A percentile compares a stretch with the other conserved stretches of the same genome.
Evolutionary conservation across 2,888 invertebrate genomes (phyloP).

Genomic region (Pyrochroa serraticornis): DNA sequence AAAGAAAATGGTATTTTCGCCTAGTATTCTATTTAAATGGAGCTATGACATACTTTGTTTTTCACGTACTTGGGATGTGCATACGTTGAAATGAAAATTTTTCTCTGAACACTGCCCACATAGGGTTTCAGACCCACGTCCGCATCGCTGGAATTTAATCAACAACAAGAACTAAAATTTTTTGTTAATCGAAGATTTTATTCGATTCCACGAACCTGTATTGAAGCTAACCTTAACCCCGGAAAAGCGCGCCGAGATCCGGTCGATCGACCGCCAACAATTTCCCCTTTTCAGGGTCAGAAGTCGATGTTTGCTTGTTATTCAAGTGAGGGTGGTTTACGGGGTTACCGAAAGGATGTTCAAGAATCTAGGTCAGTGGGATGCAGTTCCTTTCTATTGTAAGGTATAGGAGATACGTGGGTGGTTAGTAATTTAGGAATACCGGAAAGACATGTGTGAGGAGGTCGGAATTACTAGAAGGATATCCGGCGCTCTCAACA

Average conservation of each 20-base stretch:
- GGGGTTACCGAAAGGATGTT: no score
- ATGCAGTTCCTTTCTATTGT: no score
- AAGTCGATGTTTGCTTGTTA: neutral
- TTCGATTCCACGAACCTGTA: neutral
- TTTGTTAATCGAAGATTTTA: neutral
- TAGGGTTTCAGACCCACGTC: neutral
- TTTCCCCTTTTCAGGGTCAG: conserved; percentile 3
- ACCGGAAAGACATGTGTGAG: no score
- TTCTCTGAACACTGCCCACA: neutral
- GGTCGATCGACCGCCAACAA: neutral
- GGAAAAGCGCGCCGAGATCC: neutral
- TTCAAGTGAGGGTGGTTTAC: no score
- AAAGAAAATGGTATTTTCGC: conserved; percentile 23
- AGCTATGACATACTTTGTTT: conserved; percentile 20
- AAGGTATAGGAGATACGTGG: no score
- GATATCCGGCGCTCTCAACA: no score
- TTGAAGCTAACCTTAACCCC: neutral
- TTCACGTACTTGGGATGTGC: conserved; percentile 12
- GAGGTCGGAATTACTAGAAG: no score
- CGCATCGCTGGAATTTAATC: neutral
- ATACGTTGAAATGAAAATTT: conserved; percentile 4
- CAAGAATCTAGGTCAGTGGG: no score
- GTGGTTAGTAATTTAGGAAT: no score
- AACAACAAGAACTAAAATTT: neutral
- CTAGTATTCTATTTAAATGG: conserved; percentile 22